These are phyloP conservation scores for Zalophus californianus DNA, from an alignment of 2,797 vertebrate species.

Conservation along the genomic window DNA sequence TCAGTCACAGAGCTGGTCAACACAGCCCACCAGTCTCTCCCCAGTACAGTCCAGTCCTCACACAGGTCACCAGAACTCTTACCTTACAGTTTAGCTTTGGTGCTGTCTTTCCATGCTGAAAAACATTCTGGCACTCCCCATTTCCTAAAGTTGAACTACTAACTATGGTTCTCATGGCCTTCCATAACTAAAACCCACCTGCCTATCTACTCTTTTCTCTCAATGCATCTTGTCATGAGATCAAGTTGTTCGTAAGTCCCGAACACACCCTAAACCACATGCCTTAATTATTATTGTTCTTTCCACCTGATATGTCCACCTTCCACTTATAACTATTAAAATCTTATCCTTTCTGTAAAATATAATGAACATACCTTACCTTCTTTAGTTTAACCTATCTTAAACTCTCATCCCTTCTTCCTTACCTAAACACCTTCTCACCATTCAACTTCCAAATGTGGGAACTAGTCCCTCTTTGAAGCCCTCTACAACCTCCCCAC, in stretches of 20 bases:
- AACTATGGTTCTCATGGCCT: background rate
- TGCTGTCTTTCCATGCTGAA: background rate
- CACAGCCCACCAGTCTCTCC: fast-evolving
- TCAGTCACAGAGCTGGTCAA: background rate
- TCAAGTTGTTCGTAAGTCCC: background rate
- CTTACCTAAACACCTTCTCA: background rate
- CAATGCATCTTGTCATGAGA: background rate
- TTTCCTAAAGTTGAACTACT: background rate
- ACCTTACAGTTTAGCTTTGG: background rate
- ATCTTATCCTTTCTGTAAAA: background rate
- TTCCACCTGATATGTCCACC: background rate
- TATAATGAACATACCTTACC: background rate
- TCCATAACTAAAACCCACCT: background rate
- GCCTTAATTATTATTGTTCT: background rate
- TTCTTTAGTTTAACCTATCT: background rate
- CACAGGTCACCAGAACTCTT: background rate
- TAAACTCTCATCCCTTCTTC: background rate
- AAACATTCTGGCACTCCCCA: background rate
- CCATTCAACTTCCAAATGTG: background rate
- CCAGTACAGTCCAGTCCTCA: background rate
- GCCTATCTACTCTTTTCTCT: background rate
- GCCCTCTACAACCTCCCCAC: background rate
- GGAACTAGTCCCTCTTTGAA: background rate
- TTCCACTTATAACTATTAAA: background rate
- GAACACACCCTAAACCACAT: background rate